Evolutionary conservation across 2,113 vertebrate genomes (phyloP).

Genomic region (Coptodon rendalli): DNA sequence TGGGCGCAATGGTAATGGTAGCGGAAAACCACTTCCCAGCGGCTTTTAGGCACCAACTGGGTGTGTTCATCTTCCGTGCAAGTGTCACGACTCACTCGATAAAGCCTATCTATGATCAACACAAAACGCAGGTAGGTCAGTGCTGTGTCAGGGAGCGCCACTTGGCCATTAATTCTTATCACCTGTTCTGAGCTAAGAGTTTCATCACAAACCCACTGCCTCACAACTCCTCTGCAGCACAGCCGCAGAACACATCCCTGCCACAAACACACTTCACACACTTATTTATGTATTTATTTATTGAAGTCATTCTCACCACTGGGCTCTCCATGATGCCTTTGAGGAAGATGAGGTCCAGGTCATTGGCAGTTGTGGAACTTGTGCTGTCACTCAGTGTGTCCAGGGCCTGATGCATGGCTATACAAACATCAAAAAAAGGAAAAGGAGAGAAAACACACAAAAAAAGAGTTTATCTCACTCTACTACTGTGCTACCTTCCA

Average conservation of each 20-base stretch:
- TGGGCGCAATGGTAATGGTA: not conserved
- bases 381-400: conserved; percentile 88
- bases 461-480: not conserved
- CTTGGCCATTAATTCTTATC: not conserved
- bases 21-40: not conserved
- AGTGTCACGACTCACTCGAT: not conserved
- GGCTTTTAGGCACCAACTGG: not conserved
- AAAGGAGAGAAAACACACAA: not conserved
- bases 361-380: conserved; percentile 82
- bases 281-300: conserved; percentile 32
- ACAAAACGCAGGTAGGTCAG: not conserved
- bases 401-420: conserved; percentile 90
- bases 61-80: not conserved
- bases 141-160: fast-evolving
- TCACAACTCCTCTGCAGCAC: not conserved
- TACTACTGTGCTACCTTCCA: not conserved
- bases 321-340: conserved; percentile 97
- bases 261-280: not conserved
- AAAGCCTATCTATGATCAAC: not conserved
- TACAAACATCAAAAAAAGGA: not conserved
- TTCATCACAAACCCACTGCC: not conserved
- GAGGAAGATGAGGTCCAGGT: conserved; percentile 92
- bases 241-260: not conserved
- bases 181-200: not conserved
- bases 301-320: conserved; percentile 72